These are phyloP conservation scores for Scaptomyza polygonia DNA, from an alignment of 2,888 invertebrate genomes.

Conservation along the genomic window DNA sequence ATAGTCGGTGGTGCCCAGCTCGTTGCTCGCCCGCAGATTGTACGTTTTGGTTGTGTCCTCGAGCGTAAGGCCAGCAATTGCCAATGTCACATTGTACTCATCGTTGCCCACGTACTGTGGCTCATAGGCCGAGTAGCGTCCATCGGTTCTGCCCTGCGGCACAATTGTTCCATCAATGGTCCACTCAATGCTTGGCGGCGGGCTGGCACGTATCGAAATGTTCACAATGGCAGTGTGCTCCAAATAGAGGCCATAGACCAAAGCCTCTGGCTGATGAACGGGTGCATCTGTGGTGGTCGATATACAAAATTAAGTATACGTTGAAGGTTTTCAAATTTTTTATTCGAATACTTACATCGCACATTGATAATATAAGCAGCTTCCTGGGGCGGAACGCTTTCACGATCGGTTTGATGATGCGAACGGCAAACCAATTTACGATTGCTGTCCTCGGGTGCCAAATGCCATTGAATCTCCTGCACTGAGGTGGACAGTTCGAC, in stretches of 20 bases:
- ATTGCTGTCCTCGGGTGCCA: conserved; percentile 88
- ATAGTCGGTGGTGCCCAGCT: conserved; percentile 88
- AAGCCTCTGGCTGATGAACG: conserved; percentile 86
- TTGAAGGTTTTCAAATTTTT: not conserved
- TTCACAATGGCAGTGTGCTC: conserved; percentile 89
- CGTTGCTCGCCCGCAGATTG: conserved; percentile 88
- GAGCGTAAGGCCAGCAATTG: conserved; percentile 88
- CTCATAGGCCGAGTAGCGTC: conserved; percentile 81
- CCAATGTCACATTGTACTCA: conserved; percentile 88
- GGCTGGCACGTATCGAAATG: conserved; percentile 90
- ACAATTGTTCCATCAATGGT: conserved; percentile 86
- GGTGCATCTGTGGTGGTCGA: conserved; percentile 86
- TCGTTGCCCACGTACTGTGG: conserved; percentile 86
- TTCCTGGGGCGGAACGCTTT: conserved; percentile 79
- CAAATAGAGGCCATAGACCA: conserved; percentile 90
- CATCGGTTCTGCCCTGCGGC: conserved; percentile 84
- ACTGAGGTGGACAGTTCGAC: conserved; percentile 87
- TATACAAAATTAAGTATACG: not conserved
- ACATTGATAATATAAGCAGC: conserved; percentile 85
- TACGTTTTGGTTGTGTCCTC: conserved; percentile 91
- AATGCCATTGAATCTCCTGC: conserved; percentile 87
- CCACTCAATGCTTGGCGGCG: conserved; percentile 90
- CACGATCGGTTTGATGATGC: conserved; percentile 85
- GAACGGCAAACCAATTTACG: conserved; percentile 88
- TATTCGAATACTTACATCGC: conserved; percentile 86